Conservation (phyloP, 2,888 invertebrate species). For the Rhamphomyia laevipes region DNA sequence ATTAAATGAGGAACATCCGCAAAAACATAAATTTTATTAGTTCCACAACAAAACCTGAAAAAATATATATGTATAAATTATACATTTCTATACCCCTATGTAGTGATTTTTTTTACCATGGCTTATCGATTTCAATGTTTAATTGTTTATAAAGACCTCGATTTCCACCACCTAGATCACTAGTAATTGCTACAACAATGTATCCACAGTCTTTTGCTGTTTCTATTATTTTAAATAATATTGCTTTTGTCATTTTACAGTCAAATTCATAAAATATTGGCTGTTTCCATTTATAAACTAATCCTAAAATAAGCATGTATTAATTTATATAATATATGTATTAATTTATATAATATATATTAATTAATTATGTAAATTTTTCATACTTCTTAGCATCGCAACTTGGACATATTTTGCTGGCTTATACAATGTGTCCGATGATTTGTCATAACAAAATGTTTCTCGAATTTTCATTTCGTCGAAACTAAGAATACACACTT, state of each 20-base stretch:
- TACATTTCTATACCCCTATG: no score
- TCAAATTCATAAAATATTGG: no score
- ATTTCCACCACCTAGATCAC: no score
- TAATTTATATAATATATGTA: not conserved
- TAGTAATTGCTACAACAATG: no score
- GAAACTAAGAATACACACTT: conserved; percentile 16
- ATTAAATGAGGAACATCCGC: conserved; percentile 12
- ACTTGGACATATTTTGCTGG: not conserved
- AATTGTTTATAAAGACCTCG: conserved; percentile 4
- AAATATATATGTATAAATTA: not conserved
- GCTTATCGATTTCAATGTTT: conserved; percentile 3
- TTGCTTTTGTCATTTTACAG: no score
- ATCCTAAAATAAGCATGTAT: no score
- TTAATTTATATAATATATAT: no score
- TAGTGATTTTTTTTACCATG: conserved; percentile 5
- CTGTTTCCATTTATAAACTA: no score
- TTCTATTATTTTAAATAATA: not conserved
- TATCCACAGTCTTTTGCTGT: no score
- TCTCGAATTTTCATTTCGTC: conserved; percentile 19
- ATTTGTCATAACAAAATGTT: conserved; percentile 16
- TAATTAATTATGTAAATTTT: not conserved
- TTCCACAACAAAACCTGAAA: conserved; percentile 6
- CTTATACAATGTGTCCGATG: conserved; percentile 11
- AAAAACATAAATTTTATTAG: conserved; percentile 10
- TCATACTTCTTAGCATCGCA: not conserved